These are phyloP conservation scores for Heliconius hermathena DNA, from an alignment of 1,140 invertebrate genomes.

Conservation along the genomic window DNA sequence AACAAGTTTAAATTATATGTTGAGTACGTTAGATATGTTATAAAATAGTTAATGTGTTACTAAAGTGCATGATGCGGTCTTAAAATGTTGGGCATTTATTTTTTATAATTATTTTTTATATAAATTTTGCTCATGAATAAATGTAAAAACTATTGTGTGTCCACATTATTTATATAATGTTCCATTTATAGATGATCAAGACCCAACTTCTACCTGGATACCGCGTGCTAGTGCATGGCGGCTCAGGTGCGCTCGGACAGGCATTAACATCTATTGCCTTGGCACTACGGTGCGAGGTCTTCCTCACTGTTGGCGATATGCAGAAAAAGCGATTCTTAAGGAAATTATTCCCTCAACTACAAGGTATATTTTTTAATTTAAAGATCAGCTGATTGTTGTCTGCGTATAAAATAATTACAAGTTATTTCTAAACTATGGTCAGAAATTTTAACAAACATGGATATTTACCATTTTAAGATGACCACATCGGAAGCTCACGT, in stretches of 20 bases:
- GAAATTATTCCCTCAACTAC: constrained; percentile 53
- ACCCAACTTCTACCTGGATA: background rate
- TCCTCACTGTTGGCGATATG: constrained; percentile 80
- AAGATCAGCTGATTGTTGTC: no score
- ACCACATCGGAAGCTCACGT: constrained; percentile 70
- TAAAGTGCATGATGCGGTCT: no score
- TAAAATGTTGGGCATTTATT: no score
- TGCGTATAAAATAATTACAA: no score
- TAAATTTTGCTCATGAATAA: no score
- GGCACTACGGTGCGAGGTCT: constrained; percentile 77
- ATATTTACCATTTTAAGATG: constrained; percentile 42
- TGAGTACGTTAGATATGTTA: no score
- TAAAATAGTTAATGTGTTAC: no score
- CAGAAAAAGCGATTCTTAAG: constrained; percentile 66
- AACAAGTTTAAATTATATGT: no score
- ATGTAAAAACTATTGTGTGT: no score
- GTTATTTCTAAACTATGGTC: no score
- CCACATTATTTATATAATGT: background rate
- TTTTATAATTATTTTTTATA: no score
- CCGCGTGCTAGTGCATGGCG: constrained; percentile 87
- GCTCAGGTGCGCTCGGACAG: constrained; percentile 88
- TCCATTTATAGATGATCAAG: background rate
- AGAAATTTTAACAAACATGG: background rate
- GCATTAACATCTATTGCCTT: constrained; percentile 85
- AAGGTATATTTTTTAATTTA: constrained; percentile 33